phyloP scores from a whole-genome alignment of 1,140 invertebrate species.

The Macrobrachium rosenbergii region DNA sequence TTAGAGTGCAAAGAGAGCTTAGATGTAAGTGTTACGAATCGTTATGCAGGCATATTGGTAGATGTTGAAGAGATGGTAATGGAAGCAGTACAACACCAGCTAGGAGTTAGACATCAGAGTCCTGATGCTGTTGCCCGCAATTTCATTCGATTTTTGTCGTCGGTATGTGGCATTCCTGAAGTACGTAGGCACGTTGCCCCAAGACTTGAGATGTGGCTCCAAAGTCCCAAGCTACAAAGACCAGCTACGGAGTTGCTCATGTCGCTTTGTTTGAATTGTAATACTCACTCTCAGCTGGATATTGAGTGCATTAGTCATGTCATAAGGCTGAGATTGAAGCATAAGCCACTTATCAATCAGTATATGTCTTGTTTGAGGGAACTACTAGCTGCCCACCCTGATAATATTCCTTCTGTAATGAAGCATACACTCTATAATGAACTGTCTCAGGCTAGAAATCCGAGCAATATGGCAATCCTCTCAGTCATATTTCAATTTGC shows the following conservation, averaged over 20 bases:
- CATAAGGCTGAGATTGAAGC: constrained; percentile 92
- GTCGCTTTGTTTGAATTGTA: constrained; percentile 91
- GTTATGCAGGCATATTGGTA: constrained; percentile 78
- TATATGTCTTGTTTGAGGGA: constrained; percentile 89
- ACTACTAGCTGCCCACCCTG: constrained; percentile 81
- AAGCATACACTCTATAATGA: constrained; percentile 96
- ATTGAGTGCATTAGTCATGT: constrained; percentile 91
- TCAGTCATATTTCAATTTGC: constrained; percentile 86
- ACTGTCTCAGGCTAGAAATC: constrained; percentile 87
- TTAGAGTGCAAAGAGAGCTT: constrained; percentile 64
- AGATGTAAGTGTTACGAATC: constrained; percentile 66
- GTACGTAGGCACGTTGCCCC: constrained; percentile 86
- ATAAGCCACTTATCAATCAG: constrained; percentile 90
- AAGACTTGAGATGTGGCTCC: constrained; percentile 92
- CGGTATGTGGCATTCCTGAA: constrained; percentile 87
- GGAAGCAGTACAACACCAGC: constrained; percentile 89
- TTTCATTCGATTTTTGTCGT: constrained; percentile 86
- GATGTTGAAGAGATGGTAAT: constrained; percentile 86
- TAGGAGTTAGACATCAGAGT: constrained; percentile 82
- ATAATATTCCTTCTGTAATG: constrained; percentile 88
- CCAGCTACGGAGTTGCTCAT: constrained; percentile 94
- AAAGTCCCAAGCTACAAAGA: constrained; percentile 93
- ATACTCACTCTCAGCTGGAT: constrained; percentile 82
- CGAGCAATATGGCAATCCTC: constrained; percentile 92
- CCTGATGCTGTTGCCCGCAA: constrained; percentile 90